These are phyloP conservation scores for Brachionus paranguensis DNA, from an alignment of 1,140 invertebrate species.

Conservation along the genomic window DNA sequence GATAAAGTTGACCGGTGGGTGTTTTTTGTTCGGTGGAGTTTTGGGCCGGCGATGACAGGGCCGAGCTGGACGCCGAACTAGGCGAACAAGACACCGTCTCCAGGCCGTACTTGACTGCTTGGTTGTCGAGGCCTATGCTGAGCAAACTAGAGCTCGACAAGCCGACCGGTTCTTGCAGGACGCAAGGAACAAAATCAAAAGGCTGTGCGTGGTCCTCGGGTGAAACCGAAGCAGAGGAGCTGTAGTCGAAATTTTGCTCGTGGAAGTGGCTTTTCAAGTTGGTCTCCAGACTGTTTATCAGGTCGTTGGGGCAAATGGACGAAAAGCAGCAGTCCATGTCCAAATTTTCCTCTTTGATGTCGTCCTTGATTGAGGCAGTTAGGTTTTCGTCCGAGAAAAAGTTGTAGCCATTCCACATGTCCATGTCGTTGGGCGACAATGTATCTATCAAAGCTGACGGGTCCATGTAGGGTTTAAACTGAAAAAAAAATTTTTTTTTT, in stretches of 20 bases:
- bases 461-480: slow-evolving; percentile 38
- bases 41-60: background rate
- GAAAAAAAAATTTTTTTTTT: background rate
- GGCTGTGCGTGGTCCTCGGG: background rate
- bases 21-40: background rate
- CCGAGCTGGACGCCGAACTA: background rate
- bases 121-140: background rate
- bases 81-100: background rate
- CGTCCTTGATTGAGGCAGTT: background rate
- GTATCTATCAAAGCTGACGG: slow-evolving; percentile 13
- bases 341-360: slow-evolving; percentile 36
- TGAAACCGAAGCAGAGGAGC: background rate
- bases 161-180: background rate
- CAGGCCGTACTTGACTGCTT: background rate
- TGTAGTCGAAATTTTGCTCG: slow-evolving; percentile 1
- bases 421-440: slow-evolving; percentile 35
- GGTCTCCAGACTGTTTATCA: background rate
- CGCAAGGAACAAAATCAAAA: background rate
- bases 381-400: slow-evolving; percentile 30
- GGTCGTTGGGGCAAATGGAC: slow-evolving; percentile 36
- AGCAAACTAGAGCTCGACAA: background rate
- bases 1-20: background rate
- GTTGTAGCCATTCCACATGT: slow-evolving; percentile 34
- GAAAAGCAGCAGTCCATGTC: slow-evolving; percentile 39
- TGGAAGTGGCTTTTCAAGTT: background rate